Conservation (phyloP, 2,888 invertebrate species). For the Melipona bicolor region DNA sequence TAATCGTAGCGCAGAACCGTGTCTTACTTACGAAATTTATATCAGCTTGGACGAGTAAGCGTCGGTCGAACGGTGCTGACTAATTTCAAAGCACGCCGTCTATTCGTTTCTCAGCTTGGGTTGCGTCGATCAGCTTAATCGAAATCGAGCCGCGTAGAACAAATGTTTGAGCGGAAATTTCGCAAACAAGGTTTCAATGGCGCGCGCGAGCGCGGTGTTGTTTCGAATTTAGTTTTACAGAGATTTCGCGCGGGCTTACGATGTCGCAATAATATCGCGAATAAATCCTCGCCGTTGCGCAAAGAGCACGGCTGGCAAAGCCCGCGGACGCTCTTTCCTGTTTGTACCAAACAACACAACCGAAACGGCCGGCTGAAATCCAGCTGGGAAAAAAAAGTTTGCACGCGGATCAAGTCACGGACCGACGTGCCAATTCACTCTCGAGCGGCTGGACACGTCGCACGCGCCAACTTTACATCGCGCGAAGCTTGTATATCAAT, state of each 20-base stretch:
- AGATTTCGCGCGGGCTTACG: constrained; percentile 26
- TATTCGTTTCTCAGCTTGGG: background rate
- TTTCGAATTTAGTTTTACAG: constrained; percentile 49
- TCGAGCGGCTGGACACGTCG: background rate
- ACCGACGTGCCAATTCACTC: constrained; percentile 30
- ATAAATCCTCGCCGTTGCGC: constrained; percentile 80
- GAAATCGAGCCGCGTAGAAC: constrained; percentile 33
- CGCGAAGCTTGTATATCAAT: background rate
- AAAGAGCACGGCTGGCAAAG: constrained; percentile 82
- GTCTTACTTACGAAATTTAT: too few relatives aligned
- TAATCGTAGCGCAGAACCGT: too few relatives aligned
- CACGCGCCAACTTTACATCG: constrained; percentile 4
- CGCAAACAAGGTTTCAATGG: constrained; percentile 39
- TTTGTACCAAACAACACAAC: constrained; percentile 77
- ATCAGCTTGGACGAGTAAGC: too few relatives aligned
- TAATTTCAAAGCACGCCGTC: too few relatives aligned
- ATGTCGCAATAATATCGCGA: constrained; percentile 58
- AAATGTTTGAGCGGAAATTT: constrained; percentile 55
- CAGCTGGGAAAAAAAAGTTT: constrained; percentile 30
- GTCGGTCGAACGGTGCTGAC: too few relatives aligned
- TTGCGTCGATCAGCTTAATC: background rate
- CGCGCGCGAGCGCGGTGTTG: constrained; percentile 12
- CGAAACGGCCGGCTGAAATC: constrained; percentile 1
- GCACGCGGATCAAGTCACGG: constrained; percentile 3
- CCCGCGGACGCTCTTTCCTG: constrained; percentile 71